Evolutionary conservation across 2,888 invertebrate species (phyloP).

Genomic region (Chrysolina haemoptera): DNA sequence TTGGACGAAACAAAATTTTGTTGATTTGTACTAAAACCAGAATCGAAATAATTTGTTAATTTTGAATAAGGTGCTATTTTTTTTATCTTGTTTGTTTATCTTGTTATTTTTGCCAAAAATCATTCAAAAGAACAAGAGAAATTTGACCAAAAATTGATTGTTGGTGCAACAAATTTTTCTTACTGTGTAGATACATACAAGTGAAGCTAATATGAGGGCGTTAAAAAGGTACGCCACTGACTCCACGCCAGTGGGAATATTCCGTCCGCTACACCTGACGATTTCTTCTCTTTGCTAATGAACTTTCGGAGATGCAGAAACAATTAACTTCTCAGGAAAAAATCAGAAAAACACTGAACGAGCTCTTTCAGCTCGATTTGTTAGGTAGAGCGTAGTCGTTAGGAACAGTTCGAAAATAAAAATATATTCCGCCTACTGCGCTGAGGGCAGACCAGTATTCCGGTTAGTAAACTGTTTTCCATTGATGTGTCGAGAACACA

Average conservation of each 20-base stretch:
- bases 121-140: no score
- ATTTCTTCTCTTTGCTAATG: neutral
- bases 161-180: no score
- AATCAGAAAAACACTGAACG: conserved; percentile 6
- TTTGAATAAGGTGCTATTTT: no score
- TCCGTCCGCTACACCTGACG: neutral
- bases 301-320: neutral
- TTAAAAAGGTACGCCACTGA: neutral
- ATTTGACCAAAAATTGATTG: no score
- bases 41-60: no score
- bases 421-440: conserved; percentile 1
- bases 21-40: no score
- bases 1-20: no score
- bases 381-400: neutral
- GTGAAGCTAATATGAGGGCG: no score
- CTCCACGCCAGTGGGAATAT: neutral
- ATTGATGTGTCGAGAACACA: conserved; percentile 27
- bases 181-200: no score
- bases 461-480: conserved; percentile 21
- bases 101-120: no score
- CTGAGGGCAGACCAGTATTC: conserved; percentile 3
- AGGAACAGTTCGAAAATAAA: conserved; percentile 10
- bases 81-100: no score
- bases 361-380: neutral
- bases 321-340: conserved; percentile 7